Percentiles rank a stretch among this genome's conserved stretches.
Evolutionary conservation across 2,797 vertebrate species (phyloP).

Genomic region (Coluber constrictor): DNA sequence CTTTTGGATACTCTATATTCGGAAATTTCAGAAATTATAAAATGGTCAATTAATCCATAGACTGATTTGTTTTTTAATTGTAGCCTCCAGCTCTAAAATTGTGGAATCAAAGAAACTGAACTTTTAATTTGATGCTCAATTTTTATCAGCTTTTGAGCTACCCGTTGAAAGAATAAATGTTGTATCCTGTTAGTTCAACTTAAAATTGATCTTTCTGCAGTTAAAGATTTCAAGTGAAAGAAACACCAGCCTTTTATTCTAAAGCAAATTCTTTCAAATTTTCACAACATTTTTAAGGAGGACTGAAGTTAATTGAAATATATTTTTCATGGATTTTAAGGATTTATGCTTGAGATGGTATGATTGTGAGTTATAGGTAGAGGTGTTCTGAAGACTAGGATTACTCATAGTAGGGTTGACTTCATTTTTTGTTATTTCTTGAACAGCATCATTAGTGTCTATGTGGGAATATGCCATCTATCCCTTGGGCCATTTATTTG

Average conservation of each 20-base stretch:
- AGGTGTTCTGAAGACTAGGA: background rate
- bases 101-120: background rate
- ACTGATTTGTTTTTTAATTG: background rate
- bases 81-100: background rate
- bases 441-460: background rate
- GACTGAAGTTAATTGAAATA: background rate
- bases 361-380: background rate
- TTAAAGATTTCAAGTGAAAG: background rate
- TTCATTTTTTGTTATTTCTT: background rate
- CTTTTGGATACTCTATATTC: no score
- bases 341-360: background rate
- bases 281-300: background rate
- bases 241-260: background rate
- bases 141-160: conserved; percentile 37
- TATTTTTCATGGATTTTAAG: background rate
- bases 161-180: conserved; percentile 48
- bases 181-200: conserved; percentile 35
- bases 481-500: background rate
- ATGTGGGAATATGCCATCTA: background rate
- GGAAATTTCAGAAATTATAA: background rate
- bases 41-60: background rate
- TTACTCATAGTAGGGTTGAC: background rate
- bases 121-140: conserved; percentile 26
- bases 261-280: background rate
- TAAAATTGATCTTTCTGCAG: conserved; percentile 37